Evolutionary conservation across 2,113 vertebrate genomes (phyloP), one percentile per base, ranked within the genome.

Genomic region (Osmerus eperlanus): DNA sequence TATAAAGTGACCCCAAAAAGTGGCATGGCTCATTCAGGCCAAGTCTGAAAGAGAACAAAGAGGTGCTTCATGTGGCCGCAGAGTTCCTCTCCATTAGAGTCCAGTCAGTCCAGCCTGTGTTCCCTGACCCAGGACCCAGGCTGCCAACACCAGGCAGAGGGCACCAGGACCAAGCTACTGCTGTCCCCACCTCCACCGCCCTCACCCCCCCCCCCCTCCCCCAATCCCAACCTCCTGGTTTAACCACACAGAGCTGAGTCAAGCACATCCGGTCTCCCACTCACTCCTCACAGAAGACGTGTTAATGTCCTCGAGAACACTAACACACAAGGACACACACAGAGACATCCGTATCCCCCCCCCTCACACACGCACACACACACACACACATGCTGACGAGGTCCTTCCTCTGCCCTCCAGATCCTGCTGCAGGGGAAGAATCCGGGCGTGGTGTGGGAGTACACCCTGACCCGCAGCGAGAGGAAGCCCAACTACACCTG

Each of bases 371-470:
- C 7, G 8, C 6, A 9, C 8, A 8, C 36, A 41, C 36, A 41
- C 7, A 41, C 36, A 9, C 36, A 41, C 36, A 41, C 36, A 41
- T 9, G 36, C 66, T 68, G 51, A 21, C 62, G 25, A 5, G 8
- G 2, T 51, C 15, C 19, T 19, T 29, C 71, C 47, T 8, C 65
- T 9, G 73, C 63, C 9, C 73, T 59, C 54, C 75, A 99, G 97
- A 91, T 99, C 75, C 92, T 99, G 16, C 91, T 96, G 75, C 97
- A 98, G 92, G 97, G 96, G 75, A 96, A 94, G 89, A 98, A 99
- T 83, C 96, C 94, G 0, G 96, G 97, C 0, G 93, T 99, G 71
- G 66, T 92, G 29, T 99, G 97, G 97, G 94, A 96, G 85, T 99
- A 98, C 29, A 94, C 96, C 0, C 89, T 97, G 81, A 93, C 96